Evolutionary conservation across 2,888 invertebrate species (phyloP), one percentile per base, ranked within the genome.

Genomic region (Pammene aurita): DNA sequence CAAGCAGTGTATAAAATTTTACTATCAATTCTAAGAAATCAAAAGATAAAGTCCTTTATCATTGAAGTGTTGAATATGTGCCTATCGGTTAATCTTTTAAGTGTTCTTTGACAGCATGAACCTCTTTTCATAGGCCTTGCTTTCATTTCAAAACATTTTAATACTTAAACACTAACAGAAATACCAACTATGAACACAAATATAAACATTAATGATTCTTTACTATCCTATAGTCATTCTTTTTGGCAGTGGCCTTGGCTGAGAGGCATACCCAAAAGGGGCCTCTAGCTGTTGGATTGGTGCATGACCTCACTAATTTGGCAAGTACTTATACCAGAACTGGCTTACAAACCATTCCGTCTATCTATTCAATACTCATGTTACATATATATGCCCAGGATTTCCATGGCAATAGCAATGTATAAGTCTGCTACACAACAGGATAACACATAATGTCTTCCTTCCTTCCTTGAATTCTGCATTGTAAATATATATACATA

Each of bases 271-370:
- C 82, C 82, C 78, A 76, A 72, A 71, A 72, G 78, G 73, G 41
- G 82, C 82, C 82, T 78, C 82, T 73, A 70, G 60, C 65, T 72
- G 70, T 63, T 71, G 70, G 72, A 73, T 76, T 74, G 72, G 74
- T 72, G 70, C 71, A 76, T 78, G 79, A 78, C 76, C 77, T 81
- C 74, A 74, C 73, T 61, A 74, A 66, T 68, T 72, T 70, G 60
- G 69, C 70, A 71, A 71, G 52, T 70, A 69, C 55, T 57, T 73
- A 64, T 54, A 34, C 56, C 41, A 48, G 38, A 56, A 65, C 66
- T 64, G 46, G 61, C 55, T 38, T 60, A 54, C 44, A 66, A 34
- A 41, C 52, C 60, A 9, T 9, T 18, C 26, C 26, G 26, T 41
- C 26, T 46, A 14, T 26, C 9, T 44, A 58, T 34, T 34, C 54